Evolutionary conservation across 2,797 vertebrate genomes (phyloP), one percentile per base, ranked within the genome.

Genomic region (Hoplostethus mediterraneus): DNA sequence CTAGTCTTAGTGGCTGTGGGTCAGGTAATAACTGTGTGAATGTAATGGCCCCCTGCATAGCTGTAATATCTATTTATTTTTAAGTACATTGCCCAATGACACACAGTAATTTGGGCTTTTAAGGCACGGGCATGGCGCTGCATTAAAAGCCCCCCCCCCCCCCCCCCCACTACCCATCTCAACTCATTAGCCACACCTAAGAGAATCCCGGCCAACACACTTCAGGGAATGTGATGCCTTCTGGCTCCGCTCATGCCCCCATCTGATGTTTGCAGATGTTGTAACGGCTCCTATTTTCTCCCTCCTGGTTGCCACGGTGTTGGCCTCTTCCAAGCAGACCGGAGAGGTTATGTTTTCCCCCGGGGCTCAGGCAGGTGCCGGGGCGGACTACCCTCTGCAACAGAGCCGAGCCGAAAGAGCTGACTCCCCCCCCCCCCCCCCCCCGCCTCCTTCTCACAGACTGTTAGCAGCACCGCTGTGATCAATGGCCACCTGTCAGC

Each of bases 281-380:
- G 17, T 14, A 54, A 21, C 63, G 45, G 38, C 59, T 58, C 3
- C 5, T 28, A 52, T 78, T 72, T 49, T 60, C 55, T 1, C 21
- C 70, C 40, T 56, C 11, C 28, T 10, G 40, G 40, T 71, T 44
- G 58, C 60, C 28, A 25, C 0, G 5, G 10, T 13, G 36, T 53
- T 53, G 71, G 63, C 60, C 1, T 67, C 77, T 40, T 64, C n/a
- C 51, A 54, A 0, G 1, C 25, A 31, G 38, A 63, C 21, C 5
- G 25, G 3, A 55, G 67, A 74, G 80, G 55, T 87, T 54, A 44
- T 44, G 70, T 80, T 82, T 82, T 76, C 74, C 57, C 42, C 1
- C 42, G 21, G 0, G 59, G 21, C 60, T 73, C 0, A 28, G 47
- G 38, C 31, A 44, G 11, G 62, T 48, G 40, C 0, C 6, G 0